A percentile compares a stretch with the other conserved stretches of the same genome.
phyloP scores from a whole-genome alignment of 2,888 invertebrate species.

The Hermodice carunculata region DNA sequence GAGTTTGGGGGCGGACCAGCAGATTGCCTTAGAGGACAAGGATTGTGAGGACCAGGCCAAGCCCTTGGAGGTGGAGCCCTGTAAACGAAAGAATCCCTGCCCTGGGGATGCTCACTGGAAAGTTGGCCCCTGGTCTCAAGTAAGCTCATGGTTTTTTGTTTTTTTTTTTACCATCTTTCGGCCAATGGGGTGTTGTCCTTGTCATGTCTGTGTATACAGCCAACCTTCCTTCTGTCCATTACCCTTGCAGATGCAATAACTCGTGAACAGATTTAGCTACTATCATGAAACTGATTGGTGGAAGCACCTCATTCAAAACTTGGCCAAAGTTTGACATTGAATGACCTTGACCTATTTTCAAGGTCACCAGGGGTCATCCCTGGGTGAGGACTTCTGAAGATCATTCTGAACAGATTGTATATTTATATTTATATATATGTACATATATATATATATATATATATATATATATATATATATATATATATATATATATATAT shows the following conservation, averaged over 20 bases:
- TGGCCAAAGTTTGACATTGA: too few relatives aligned
- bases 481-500: too few relatives aligned
- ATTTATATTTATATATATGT: too few relatives aligned
- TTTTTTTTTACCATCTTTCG: neutral
- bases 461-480: neutral
- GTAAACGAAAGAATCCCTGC: conserved; percentile 60
- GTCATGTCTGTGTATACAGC: neutral
- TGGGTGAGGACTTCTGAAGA: too few relatives aligned
- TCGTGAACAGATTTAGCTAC: too few relatives aligned
- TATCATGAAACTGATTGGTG: too few relatives aligned
- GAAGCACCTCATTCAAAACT: too few relatives aligned
- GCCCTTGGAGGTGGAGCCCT: conserved; percentile 76
- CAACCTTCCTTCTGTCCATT: too few relatives aligned
- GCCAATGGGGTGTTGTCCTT: neutral
- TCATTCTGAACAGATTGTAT: too few relatives aligned
- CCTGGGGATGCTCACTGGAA: conserved; percentile 55
- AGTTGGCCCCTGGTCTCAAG: conserved; percentile 59
- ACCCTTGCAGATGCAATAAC: too few relatives aligned
- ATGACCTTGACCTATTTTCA: too few relatives aligned
- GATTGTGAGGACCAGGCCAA: conserved; percentile 78
- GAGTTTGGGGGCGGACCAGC: conserved; percentile 72
- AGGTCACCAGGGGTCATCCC: too few relatives aligned
- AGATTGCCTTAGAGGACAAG: conserved; percentile 82
- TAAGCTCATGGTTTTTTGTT: conserved; percentile 38
- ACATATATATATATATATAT: neutral